Conservation (phyloP, 1,140 invertebrate species). For the Oreohelix idahoensis region DNA sequence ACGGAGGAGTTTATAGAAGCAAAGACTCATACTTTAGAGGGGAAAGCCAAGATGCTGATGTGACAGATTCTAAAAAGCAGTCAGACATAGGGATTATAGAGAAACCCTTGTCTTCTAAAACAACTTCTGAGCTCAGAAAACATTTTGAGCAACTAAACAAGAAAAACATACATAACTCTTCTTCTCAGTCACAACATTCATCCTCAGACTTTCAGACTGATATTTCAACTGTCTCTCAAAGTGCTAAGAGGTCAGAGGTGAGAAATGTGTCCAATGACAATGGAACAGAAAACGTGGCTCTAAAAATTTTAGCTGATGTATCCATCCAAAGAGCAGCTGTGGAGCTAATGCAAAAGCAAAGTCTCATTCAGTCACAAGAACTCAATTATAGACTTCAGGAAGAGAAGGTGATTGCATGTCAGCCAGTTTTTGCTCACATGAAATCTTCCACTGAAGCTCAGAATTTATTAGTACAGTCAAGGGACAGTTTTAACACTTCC, state of each 20-base stretch:
- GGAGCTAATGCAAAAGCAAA: conserved; percentile 61
- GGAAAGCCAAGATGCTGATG: neutral
- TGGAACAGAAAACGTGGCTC: conserved; percentile 55
- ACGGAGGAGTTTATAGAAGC: neutral
- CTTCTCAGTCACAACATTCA: conserved; percentile 34
- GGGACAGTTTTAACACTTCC: neutral
- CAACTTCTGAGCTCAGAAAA: conserved; percentile 35
- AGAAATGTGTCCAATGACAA: neutral
- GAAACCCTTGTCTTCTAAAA: conserved; percentile 46
- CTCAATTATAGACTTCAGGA: conserved; percentile 39
- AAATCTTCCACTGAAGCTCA: conserved; percentile 17
- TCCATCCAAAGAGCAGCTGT: conserved; percentile 55
- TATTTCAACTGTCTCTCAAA: conserved; percentile 25
- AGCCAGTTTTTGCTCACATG: neutral
- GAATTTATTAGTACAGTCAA: neutral
- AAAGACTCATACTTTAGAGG: neutral
- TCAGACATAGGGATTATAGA: conserved; percentile 48
- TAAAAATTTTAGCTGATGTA: conserved; percentile 64
- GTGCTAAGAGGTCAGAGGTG: conserved; percentile 18
- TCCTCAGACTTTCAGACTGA: neutral
- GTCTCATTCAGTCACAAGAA: conserved; percentile 50
- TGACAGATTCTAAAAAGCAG: neutral
- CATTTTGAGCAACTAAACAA: conserved; percentile 52
- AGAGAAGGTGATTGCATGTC: neutral
- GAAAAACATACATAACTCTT: conserved; percentile 11